Conservation (phyloP, 2,888 invertebrate genomes). For the Tiliacea citrago region DNA sequence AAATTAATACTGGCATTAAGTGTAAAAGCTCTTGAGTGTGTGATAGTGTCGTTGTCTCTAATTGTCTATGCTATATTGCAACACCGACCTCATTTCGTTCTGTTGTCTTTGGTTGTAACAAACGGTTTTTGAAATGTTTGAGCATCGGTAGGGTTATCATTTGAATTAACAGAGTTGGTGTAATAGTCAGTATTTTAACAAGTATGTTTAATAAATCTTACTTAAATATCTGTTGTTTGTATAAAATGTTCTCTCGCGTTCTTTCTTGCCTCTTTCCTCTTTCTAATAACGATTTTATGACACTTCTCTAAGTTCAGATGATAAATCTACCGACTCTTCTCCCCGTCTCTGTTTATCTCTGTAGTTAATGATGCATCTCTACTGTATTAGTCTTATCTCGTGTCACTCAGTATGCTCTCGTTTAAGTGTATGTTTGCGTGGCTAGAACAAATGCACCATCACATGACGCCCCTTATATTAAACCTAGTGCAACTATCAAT, state of each 20-base stretch:
- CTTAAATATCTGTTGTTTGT: constrained; percentile 9
- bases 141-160: constrained; percentile 49
- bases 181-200: constrained; percentile 4
- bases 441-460: constrained; percentile 65
- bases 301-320: constrained; percentile 35
- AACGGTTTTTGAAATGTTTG: constrained; percentile 43
- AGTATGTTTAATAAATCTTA: constrained; percentile 5
- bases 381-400: constrained; percentile 46
- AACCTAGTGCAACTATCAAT: constrained; percentile 83
- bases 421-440: constrained; percentile 20
- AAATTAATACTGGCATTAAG: constrained; percentile 74
- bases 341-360: constrained; percentile 27
- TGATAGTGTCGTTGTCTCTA: constrained; percentile 89
- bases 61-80: constrained; percentile 75
- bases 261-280: constrained; percentile 9
- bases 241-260: constrained; percentile 19
- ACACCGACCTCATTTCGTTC: constrained; percentile 55
- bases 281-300: constrained; percentile 22
- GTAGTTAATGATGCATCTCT: constrained; percentile 68
- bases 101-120: constrained; percentile 41
- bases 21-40: constrained; percentile 88
- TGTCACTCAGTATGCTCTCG: constrained; percentile 38
- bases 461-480: constrained; percentile 67
- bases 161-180: constrained; percentile 22
- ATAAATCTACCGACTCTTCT: constrained; percentile 44